Conservation (phyloP, 2,797 vertebrate species). For the Todus mexicanus region DNA sequence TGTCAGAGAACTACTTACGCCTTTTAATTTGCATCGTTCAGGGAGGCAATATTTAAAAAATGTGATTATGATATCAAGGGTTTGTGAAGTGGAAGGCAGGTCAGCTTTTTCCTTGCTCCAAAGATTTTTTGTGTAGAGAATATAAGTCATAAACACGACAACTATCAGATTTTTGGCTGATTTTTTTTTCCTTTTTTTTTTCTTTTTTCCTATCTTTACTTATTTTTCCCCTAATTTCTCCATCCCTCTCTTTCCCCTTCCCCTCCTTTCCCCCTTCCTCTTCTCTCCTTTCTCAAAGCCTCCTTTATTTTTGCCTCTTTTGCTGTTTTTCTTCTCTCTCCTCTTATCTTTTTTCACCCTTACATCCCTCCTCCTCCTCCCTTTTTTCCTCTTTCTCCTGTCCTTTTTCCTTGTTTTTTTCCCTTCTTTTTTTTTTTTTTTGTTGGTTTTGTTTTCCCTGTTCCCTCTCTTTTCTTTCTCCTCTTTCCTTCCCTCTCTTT, state of each 20-base stretch:
- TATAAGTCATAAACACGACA: background rate
- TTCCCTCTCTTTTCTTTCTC: background rate
- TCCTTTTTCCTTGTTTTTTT: background rate
- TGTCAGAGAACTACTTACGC: background rate
- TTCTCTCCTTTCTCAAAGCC: no score
- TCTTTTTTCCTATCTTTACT: background rate
- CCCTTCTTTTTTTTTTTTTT: background rate
- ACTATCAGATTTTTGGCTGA: background rate
- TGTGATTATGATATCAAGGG: background rate
- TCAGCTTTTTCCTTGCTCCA: background rate
- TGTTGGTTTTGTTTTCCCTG: no score
- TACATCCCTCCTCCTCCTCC: no score
- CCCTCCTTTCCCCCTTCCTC: no score
- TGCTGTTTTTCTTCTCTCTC: no score
- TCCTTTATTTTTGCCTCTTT: no score
- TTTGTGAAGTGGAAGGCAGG: background rate
- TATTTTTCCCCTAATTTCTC: background rate
- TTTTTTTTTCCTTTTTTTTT: background rate
- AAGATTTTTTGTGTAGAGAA: background rate
- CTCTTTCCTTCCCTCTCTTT: background rate
- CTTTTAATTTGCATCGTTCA: slow-evolving; percentile 4
- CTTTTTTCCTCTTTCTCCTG: no score
- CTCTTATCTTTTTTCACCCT: no score
- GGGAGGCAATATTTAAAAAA: background rate
- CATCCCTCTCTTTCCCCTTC: no score